phyloP scores from a whole-genome alignment of 1,140 invertebrate genomes.

The Drosophila mayri region DNA sequence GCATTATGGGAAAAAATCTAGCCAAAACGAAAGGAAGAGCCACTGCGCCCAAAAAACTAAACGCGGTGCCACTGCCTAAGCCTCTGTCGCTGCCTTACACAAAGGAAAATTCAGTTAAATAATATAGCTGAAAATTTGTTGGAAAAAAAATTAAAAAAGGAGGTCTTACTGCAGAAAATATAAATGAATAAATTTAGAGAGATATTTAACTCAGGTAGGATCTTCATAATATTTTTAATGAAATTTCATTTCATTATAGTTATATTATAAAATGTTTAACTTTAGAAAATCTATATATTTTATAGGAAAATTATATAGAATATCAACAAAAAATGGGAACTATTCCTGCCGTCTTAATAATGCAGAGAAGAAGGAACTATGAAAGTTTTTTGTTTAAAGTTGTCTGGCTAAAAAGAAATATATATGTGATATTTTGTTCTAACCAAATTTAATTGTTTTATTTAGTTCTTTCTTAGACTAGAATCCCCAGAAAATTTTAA shows the following conservation, averaged over 20 bases:
- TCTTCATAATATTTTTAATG: no score
- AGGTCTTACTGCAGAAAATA: neutral
- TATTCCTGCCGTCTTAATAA: conserved; percentile 3
- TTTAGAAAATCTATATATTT: neutral
- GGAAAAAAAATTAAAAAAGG: neutral
- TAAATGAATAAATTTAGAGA: neutral
- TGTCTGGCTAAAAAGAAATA: neutral
- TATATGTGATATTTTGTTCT: no score
- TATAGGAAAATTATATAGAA: neutral
- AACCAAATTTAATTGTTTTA: no score
- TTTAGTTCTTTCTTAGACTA: no score
- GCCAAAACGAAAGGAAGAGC: conserved; percentile 81
- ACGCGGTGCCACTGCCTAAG: conserved; percentile 32
- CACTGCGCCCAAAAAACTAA: conserved; percentile 75
- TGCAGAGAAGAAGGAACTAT: neutral
- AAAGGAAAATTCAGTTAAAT: neutral
- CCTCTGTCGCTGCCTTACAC: conserved; percentile 1
- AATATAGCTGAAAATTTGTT: neutral
- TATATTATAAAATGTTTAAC: neutral
- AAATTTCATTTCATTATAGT: no score
- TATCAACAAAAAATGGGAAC: neutral
- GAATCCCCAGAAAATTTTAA: no score
- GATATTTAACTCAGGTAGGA: neutral
- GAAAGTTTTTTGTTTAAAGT: no score
- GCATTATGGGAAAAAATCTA: conserved; percentile 81